phyloP scores from a whole-genome alignment of 1,140 invertebrate genomes.

The Ips nitidus region DNA sequence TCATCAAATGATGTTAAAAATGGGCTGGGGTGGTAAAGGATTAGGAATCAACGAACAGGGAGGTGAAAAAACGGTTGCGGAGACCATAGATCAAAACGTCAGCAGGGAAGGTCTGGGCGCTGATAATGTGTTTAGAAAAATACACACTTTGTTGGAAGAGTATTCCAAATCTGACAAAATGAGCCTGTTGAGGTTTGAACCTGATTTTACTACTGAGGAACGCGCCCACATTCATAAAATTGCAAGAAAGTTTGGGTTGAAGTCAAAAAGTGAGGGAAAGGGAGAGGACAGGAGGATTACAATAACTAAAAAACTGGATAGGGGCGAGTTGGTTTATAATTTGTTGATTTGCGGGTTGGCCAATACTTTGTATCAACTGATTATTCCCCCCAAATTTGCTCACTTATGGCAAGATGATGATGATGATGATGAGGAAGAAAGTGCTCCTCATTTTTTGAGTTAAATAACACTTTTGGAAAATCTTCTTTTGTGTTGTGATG shows the following conservation, averaged over 20 bases:
- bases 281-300: conserved; percentile 37
- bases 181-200: conserved; percentile 36
- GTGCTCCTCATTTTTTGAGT: conserved; percentile 11
- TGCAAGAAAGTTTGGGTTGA: conserved; percentile 35
- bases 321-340: conserved; percentile 35
- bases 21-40: conserved; percentile 41
- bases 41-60: conserved; percentile 39
- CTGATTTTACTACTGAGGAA: conserved; percentile 38
- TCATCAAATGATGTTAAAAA: conserved; percentile 41
- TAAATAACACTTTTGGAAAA: neutral
- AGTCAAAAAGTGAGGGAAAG: conserved; percentile 40
- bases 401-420: conserved; percentile 27
- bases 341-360: conserved; percentile 31
- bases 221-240: conserved; percentile 40
- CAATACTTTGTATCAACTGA: conserved; percentile 36
- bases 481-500: too few species aligned
- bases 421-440: conserved; percentile 13
- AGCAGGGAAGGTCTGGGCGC: conserved; percentile 34
- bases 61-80: conserved; percentile 34
- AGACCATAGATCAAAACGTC: conserved; percentile 39
- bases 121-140: conserved; percentile 37
- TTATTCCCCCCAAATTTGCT: conserved; percentile 34
- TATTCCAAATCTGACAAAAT: conserved; percentile 38
- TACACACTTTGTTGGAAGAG: conserved; percentile 36
- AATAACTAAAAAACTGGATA: conserved; percentile 36